Base-by-base conservation (phyloP, 2,888 invertebrate species). In the Eulithis testata region DNA sequence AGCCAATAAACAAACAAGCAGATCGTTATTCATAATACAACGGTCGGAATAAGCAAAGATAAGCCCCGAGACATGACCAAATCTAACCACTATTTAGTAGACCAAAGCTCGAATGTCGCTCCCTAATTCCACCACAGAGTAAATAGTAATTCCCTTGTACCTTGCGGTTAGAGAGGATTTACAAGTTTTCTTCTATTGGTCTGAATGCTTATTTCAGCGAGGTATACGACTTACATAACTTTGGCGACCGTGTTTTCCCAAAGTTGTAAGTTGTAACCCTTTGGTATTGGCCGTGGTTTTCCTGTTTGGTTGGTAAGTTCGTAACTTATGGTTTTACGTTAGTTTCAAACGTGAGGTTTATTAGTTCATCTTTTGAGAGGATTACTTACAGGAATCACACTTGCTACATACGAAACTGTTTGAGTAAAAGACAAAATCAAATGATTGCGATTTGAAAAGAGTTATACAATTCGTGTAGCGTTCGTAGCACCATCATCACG, bases 171-270 rank as follows among this genome's bases (percentile, higher is more conserved):
- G 81, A 77, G 79, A 79, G 87, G 90, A 90, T 90, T 91, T 88
- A 84, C 81, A 89, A 91, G 89, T 90, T 90, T 87, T 87, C 87
- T 87, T 85, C 84, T 86, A 88, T 89, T 85, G 86, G 84, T 78
- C 80, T 82, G 80, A 86, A 87, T 81, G 84, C 83, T 85, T 85
- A 87, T 85, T 88, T 84, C 83, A 79, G 82, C 66, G 56, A 75
- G 74, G 75, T 74, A 21, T 21, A 73, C 80, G 75, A 81, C 79
- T 84, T 81, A 78, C 73, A 72, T 73, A 84, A 85, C 78, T 85
- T 84, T 70, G 73, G 69, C 73, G 74, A 73, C 74, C 80, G 76
- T 83, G 81, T 83, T 83, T 82, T 80, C 79, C 73, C 74, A 75
- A 83, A 84, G 82, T 83, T 76, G 77, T 74, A 83, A 84, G 82